Base-by-base conservation (phyloP, 2,797 vertebrate species). In the Cheirogaleus major region DNA sequence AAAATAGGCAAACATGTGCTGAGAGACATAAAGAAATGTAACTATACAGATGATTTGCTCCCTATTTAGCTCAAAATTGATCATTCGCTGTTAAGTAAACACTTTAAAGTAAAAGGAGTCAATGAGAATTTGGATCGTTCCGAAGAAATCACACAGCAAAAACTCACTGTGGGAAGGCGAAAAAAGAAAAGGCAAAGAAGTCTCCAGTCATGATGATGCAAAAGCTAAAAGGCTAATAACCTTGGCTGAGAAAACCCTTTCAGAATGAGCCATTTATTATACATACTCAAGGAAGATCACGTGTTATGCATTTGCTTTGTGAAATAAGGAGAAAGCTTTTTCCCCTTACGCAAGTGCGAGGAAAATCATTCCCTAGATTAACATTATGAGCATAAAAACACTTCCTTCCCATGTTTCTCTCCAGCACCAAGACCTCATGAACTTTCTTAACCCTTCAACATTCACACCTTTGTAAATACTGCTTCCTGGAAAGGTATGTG, bases 71-170 rank as follows among this genome's bases (percentile, higher is more conserved):
- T 97, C 97, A 94, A 96, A 97, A 97, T 92, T 3, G 91, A 97
- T 97, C 96, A 96, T 84, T 98, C 32, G 8, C 57, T 95, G 91
- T 97, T 96, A 94, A 96, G 96, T 96, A 98, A 98, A 98, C 95
- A 96, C 45, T 91, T 86, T 25, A 59, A 93, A 95, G 92, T 89
- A 95, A 97, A 97, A 96, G 48, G 20, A 97, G 52, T 84, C 3
- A 57, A 41, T 35, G 27, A 65, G 82, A 96, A 96, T 96, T 97
- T 84, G 92, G 73, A 89, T 92, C 45, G 67, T 96, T 30, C 13
- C 14, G 30, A 86, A 95, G 89, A 76, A 92, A 80, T 67, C 65
- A 30, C 65, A 63, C 55, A 85, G 59, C 63, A 72, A 91, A 35
- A 23, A 4, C 0, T 4, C 30, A 55, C 41, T 41, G 63, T 59